Conservation (phyloP, 2,888 invertebrate species). For the Tetragonisca angustula region DNA sequence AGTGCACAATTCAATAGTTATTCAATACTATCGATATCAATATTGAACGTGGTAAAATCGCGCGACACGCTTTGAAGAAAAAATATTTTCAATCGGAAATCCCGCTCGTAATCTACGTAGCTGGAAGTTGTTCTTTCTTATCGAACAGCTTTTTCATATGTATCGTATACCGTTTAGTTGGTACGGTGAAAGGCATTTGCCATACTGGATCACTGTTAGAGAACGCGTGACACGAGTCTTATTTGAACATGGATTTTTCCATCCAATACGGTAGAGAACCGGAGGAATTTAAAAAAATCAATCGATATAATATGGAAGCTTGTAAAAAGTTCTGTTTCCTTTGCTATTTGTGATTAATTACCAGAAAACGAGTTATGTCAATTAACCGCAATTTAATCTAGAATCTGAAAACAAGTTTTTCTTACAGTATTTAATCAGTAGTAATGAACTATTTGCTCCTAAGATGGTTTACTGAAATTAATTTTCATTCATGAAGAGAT, state of each 20-base stretch:
- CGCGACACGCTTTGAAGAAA: neutral
- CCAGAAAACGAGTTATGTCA: neutral
- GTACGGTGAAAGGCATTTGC: conserved; percentile 34
- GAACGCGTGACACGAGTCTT: conserved; percentile 7
- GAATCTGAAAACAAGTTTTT: neutral
- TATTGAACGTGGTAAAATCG: conserved; percentile 21
- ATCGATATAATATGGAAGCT: neutral
- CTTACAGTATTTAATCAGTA: neutral
- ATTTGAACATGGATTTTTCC: conserved; percentile 1
- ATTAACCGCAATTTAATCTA: neutral
- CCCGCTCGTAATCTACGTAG: too few species aligned
- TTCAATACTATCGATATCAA: conserved; percentile 26
- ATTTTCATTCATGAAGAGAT: neutral
- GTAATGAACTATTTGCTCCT: neutral
- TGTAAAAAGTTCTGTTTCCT: neutral
- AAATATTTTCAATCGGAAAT: neutral
- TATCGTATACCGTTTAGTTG: conserved; percentile 15
- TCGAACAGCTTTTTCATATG: neutral
- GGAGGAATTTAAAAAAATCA: neutral
- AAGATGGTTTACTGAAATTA: neutral
- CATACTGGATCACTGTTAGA: conserved; percentile 16
- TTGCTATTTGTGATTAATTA: neutral
- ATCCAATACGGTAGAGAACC: neutral
- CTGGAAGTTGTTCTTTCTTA: neutral
- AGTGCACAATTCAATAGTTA: conserved; percentile 21